These are phyloP conservation scores for Carabus problematicus DNA, from an alignment of 2,888 invertebrate species.

Conservation along the genomic window DNA sequence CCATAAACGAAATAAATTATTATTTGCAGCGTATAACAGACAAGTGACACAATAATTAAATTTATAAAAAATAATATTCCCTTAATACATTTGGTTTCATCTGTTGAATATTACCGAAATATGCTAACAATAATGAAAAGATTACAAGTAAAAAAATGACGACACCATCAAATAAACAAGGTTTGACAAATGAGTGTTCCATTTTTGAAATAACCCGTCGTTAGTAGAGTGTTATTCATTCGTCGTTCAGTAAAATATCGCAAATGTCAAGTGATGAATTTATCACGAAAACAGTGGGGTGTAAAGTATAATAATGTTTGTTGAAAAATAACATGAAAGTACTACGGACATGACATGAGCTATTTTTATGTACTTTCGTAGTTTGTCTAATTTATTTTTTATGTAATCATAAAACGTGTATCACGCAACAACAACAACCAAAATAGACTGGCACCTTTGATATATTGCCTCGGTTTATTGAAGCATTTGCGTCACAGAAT, in stretches of 20 bases:
- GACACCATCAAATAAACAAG: too few relatives aligned
- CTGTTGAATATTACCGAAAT: too few relatives aligned
- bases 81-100: too few relatives aligned
- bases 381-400: slow-evolving; percentile 18
- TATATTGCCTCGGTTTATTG: neutral
- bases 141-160: too few relatives aligned
- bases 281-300: slow-evolving; percentile 5
- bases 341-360: slow-evolving; percentile 3
- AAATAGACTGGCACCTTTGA: neutral
- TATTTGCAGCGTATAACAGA: too few relatives aligned
- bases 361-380: slow-evolving; percentile 10
- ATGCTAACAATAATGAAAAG: too few relatives aligned
- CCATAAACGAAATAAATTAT: too few relatives aligned
- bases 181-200: too few relatives aligned
- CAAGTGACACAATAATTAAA: too few relatives aligned
- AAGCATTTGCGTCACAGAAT: neutral
- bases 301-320: neutral
- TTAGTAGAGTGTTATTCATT: neutral
- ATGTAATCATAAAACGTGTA: neutral
- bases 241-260: neutral
- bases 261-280: neutral
- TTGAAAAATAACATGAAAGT: neutral
- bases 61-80: too few relatives aligned
- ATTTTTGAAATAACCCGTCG: neutral
- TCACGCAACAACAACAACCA: slow-evolving; percentile 9